A percentile compares a stretch with the other conserved stretches of the same genome.
Evolutionary conservation across 2,888 invertebrate genomes (phyloP).

Genomic region (Drosophila mimica): DNA sequence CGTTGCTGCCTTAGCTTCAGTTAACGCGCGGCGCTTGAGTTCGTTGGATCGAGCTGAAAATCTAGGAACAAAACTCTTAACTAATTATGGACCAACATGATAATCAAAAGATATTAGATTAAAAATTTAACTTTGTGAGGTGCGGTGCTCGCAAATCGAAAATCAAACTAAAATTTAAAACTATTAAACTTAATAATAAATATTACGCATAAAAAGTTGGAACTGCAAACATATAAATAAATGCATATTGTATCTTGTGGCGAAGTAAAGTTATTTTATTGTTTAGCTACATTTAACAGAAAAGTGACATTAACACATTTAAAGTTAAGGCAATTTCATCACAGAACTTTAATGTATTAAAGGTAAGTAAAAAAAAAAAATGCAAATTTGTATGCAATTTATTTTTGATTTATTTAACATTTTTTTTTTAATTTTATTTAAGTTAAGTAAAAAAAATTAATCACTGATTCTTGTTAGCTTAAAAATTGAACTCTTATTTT

Average conservation of each 20-base stretch:
- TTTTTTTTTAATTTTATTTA: neutral
- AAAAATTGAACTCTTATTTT: neutral
- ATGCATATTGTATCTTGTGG: neutral
- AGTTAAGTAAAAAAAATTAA: neutral
- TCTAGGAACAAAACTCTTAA: constrained; percentile 26
- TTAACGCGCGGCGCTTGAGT: constrained; percentile 82
- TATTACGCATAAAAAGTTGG: neutral
- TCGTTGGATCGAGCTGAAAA: constrained; percentile 75
- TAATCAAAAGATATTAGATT: constrained; percentile 46
- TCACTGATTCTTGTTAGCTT: neutral
- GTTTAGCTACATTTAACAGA: neutral
- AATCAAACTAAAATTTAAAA: constrained; percentile 8
- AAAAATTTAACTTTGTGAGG: constrained; percentile 20
- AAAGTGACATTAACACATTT: neutral
- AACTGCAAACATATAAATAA: neutral
- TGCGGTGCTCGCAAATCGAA: constrained; percentile 19
- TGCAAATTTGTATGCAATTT: neutral
- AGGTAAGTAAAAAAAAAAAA: constrained; percentile 1
- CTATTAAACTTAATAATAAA: neutral
- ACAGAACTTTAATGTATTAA: neutral
- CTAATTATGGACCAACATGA: constrained; percentile 50
- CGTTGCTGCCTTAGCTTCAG: constrained; percentile 81
- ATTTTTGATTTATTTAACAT: neutral
- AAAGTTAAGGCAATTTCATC: neutral
- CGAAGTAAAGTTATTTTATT: neutral